A percentile compares a stretch with the other conserved stretches of the same genome.
Conservation (phyloP, 2,888 invertebrate species). For the Incurvaria masculella region DNA sequence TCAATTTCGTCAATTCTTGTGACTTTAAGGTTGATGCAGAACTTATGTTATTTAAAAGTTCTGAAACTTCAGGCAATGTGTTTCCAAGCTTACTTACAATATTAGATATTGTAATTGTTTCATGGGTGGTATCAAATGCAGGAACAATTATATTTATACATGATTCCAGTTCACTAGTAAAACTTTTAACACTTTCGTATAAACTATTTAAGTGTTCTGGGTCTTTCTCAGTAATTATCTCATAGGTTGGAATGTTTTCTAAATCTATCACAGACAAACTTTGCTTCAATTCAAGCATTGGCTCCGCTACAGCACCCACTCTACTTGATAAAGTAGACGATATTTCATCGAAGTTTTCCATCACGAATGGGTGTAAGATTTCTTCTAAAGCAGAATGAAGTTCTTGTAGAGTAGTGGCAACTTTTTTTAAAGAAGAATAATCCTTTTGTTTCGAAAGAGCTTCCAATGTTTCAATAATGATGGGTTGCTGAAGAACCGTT, state of each 20-base stretch:
- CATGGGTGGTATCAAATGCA: slow-evolving; percentile 30
- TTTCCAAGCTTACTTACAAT: slow-evolving; percentile 30
- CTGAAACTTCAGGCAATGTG: slow-evolving; percentile 30
- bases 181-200: slow-evolving; percentile 29
- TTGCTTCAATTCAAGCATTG: slow-evolving; percentile 37
- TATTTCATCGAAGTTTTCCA: slow-evolving; percentile 32
- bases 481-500: slow-evolving; percentile 31
- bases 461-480: slow-evolving; percentile 34
- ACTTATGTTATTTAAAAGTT: slow-evolving; percentile 25
- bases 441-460: slow-evolving; percentile 36
- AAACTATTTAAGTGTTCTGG: slow-evolving; percentile 34
- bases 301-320: slow-evolving; percentile 34
- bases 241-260: slow-evolving; percentile 39
- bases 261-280: slow-evolving; percentile 35
- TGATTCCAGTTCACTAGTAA: slow-evolving; percentile 33
- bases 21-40: slow-evolving; percentile 11
- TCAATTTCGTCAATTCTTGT: slow-evolving; percentile 22
- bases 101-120: slow-evolving; percentile 33
- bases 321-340: slow-evolving; percentile 24
- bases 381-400: slow-evolving; percentile 33
- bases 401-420: slow-evolving; percentile 29
- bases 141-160: slow-evolving; percentile 32
- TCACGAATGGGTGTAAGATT: slow-evolving; percentile 33
- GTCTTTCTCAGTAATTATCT: slow-evolving; percentile 36
- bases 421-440: slow-evolving; percentile 33